phyloP scores from a whole-genome alignment of 2,113 vertebrate genomes.

The Lota lota region DNA sequence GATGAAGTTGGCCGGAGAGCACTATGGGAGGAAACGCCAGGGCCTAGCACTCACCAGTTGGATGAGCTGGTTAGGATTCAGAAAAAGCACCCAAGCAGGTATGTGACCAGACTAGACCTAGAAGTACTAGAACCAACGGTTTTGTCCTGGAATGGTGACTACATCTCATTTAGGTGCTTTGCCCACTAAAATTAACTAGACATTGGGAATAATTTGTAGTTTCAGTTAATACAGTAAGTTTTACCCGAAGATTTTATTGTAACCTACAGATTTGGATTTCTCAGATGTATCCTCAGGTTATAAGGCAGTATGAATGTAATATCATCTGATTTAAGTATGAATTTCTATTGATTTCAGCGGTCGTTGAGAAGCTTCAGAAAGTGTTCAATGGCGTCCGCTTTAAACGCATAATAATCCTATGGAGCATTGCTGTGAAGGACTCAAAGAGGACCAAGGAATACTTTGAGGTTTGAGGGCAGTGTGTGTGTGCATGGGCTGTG shows the following conservation, averaged over 20 bases:
- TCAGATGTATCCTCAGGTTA: no score
- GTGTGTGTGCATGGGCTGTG: conserved; percentile 7
- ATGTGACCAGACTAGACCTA: conserved; percentile 17
- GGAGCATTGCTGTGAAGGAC: conserved; percentile 43
- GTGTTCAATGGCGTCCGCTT: conserved; percentile 25
- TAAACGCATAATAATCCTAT: conserved; percentile 41
- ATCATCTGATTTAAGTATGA: background rate
- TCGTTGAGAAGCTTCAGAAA: conserved; percentile 42
- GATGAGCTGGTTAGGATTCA: conserved; percentile 43
- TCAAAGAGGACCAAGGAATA: conserved; percentile 49
- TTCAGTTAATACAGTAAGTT: no score
- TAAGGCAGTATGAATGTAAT: no score
- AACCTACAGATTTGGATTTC: no score
- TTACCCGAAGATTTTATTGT: no score
- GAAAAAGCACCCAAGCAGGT: conserved; percentile 48
- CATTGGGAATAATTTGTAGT: no score
- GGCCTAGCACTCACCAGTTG: conserved; percentile 37
- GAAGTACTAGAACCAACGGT: background rate
- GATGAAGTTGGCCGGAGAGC: conserved; percentile 38
- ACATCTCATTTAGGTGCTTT: no score
- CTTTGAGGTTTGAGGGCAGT: conserved; percentile 50
- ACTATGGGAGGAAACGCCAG: conserved; percentile 31
- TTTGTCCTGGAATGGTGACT: no score
- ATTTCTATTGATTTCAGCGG: conserved; percentile 40
- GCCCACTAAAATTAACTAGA: no score